Conservation (phyloP, 2,888 invertebrate species). For the Nipponacmea schrenckii region DNA sequence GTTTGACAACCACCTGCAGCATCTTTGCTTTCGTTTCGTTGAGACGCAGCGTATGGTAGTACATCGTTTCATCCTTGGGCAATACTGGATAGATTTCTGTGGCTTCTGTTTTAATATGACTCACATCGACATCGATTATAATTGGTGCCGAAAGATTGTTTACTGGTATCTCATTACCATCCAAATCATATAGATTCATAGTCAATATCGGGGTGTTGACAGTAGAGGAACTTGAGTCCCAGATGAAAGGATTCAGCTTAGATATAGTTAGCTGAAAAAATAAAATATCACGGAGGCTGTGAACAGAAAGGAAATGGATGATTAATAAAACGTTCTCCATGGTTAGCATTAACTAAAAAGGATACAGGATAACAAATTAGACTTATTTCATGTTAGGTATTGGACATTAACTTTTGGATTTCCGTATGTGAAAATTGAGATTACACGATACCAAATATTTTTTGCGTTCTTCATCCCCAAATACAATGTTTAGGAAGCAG, state of each 20-base stretch:
- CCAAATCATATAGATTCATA: conserved; percentile 36
- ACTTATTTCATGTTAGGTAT: too few relatives aligned
- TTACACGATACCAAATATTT: too few relatives aligned
- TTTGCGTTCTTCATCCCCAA: too few relatives aligned
- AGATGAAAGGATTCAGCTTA: conserved; percentile 42
- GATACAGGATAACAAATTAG: neutral
- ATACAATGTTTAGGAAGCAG: too few relatives aligned
- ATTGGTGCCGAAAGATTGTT: conserved; percentile 37
- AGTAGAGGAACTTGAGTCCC: conserved; percentile 39
- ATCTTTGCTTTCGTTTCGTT: conserved; percentile 3
- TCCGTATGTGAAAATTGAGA: too few relatives aligned
- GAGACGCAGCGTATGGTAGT: conserved; percentile 30
- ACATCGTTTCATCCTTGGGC: conserved; percentile 22
- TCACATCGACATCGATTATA: conserved; percentile 36
- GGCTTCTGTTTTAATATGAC: conserved; percentile 1
- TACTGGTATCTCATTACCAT: conserved; percentile 34
- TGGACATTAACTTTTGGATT: too few relatives aligned
- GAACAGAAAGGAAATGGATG: neutral
- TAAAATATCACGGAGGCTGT: neutral
- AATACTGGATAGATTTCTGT: conserved; percentile 13
- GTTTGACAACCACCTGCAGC: conserved; percentile 22
- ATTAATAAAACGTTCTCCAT: too few relatives aligned
- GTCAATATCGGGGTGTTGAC: conserved; percentile 43
- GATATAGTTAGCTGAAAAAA: conserved; percentile 37
- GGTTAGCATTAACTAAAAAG: neutral